Evolutionary conservation across 2,113 vertebrate species (phyloP).

Genomic region (Hypomesus transpacificus): DNA sequence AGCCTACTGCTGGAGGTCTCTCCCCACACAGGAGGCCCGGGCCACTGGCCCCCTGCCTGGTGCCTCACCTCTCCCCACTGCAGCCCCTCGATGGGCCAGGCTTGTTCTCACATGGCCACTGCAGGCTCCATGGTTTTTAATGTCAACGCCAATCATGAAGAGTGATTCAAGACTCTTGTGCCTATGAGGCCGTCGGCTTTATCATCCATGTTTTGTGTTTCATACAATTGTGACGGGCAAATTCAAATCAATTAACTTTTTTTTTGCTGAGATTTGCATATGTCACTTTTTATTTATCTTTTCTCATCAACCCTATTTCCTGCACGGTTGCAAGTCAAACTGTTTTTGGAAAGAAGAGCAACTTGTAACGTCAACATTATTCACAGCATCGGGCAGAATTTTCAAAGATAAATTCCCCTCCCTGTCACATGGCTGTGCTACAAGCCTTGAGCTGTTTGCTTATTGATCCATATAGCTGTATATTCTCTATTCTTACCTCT

Average conservation of each 20-base stretch:
- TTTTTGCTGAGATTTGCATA: not conserved
- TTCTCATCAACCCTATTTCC: not conserved
- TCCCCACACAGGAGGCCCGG: not conserved
- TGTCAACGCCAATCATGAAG: too few relatives aligned
- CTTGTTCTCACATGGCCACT: too few relatives aligned
- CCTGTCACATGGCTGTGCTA: too few relatives aligned
- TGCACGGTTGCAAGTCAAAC: too few relatives aligned
- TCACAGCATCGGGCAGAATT: too few relatives aligned
- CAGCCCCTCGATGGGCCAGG: not conserved
- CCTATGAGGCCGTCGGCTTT: conserved; percentile 16
- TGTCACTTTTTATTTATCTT: not conserved
- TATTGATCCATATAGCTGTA: not conserved
- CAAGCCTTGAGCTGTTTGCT: not conserved
- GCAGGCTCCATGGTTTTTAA: too few relatives aligned
- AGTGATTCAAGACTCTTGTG: conserved; percentile 24
- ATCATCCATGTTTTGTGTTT: not conserved
- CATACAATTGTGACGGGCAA: not conserved
- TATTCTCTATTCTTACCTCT: conserved; percentile 29
- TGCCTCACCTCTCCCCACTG: not conserved
- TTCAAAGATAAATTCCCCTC: too few relatives aligned
- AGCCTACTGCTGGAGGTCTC: not conserved
- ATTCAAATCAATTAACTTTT: not conserved
- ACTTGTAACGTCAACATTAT: too few relatives aligned
- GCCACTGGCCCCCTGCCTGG: not conserved
- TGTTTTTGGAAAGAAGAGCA: too few relatives aligned